Base-by-base conservation (phyloP, 2,113 vertebrate genomes). In the Calypte anna region DNA sequence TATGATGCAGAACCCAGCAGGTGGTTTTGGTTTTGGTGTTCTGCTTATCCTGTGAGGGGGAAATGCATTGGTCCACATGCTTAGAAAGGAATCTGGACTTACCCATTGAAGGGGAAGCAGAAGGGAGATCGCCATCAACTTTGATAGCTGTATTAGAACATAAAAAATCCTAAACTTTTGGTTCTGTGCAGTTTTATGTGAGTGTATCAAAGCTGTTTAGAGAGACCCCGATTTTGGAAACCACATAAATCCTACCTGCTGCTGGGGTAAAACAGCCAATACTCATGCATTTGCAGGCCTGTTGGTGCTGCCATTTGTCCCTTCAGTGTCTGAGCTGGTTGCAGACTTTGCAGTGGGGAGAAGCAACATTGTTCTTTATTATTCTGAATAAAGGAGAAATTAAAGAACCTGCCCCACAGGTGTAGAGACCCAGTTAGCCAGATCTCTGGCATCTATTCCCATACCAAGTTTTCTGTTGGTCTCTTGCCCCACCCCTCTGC, bases 11-110 rank as follows among this genome's bases (percentile, higher is more conserved):
- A 82, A n/a, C 21, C 28, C 36, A 43, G 33, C 31, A 25, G 23
- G 13, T 61, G 50, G 2, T 21, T 58, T 43, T 51, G 40, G 1
- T 58, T 88, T 62, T 63, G 55, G 44, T 27, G 40, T 67, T 80
- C 33, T 58, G 14, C 33, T 78, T 63, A 16, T 67, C 33, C 31
- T 55, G 0, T 18, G n/a, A 46, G 33, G 51, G 24, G 21, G 48
- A 77, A 81, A 62, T 9, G 13, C 3, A 0, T 40, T 36, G 63
- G 28, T 77, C 53, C 6, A 0, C 1, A 0, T 28, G 38, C 1
- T 1, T 2, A 0, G 24, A 53, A 62, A 53, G 18, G 55, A 38
- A 50, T 33, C 30, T 50, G 20, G 53, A 19, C 25, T 90, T 69
- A 30, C 18, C 88, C 4, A 2, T 21, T 67, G 58, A 21, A 44